Base-by-base conservation (phyloP, 1,140 invertebrate genomes). In the Phymorhynchus buccinoides region DNA sequence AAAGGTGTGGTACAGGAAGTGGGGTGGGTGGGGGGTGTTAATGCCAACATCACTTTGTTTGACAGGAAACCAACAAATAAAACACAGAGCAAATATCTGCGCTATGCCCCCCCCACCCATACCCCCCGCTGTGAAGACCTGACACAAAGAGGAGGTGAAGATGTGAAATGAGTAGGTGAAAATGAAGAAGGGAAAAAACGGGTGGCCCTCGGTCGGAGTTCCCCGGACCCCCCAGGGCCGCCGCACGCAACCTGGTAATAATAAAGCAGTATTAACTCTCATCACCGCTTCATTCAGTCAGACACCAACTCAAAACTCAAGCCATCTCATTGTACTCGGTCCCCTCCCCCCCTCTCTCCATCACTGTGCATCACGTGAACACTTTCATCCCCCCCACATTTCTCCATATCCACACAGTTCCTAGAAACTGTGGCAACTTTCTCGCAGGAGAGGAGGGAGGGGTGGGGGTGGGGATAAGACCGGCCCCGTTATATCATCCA, bases 251-350 rank as follows among this genome's bases (percentile, higher is more conserved):
- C 56, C 56, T 71, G 12, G 12, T 37, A 52, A 1, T 32, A 71
- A 71, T 71, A 71, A 71, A 71, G 68, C 68, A 71, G 68, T 37
- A 71, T 71, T 71, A 71, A 62, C 56, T 62, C 56, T 71, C 30
- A 22, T 68, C 30, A 6, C 7, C 12, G 68, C 22, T 71, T 32
- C 37, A 71, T 71, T 71, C 68, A 12, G 9, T 52, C 9, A 71
- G 30, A 37, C 35, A 12, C 30, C 30, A 71, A n/a, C 68, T 52
- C n/a, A n/a, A 12, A 71, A 9, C 68, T 32, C 30, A 32, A 71
- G 30, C 68, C 30, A 71, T 9, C 0, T 3, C 6, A 6, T 4
- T 35, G 9, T 52, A 9, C 1, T 35, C 68, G 30, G 0, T 35
- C 68, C 68, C 0, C 30, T 7, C 30, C 18, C 68, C 30, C 35